Percentiles rank a stretch among this genome's conserved stretches.
phyloP scores from a whole-genome alignment of 2,888 invertebrate species.

The Agrilus biguttatus region DNA sequence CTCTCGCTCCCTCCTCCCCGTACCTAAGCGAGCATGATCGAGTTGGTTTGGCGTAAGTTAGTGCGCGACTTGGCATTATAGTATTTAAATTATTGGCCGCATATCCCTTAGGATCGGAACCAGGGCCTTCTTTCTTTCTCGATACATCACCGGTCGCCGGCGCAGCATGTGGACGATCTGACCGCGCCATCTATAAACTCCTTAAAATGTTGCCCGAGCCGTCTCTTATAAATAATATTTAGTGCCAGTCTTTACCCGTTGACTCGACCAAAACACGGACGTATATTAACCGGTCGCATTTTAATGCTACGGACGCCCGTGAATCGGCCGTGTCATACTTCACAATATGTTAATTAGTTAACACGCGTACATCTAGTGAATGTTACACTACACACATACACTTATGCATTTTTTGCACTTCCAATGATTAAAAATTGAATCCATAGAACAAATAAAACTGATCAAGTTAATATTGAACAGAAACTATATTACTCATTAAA shows the following conservation, averaged over 20 bases:
- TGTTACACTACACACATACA: too few relatives aligned
- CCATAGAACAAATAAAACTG: too few relatives aligned
- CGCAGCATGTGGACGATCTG: constrained; percentile 12
- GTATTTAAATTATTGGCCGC: constrained; percentile 17
- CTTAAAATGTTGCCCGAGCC: constrained; percentile 13
- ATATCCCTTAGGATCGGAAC: constrained; percentile 7
- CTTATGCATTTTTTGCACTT: too few relatives aligned
- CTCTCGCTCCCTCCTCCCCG: not conserved
- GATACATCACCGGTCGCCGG: constrained; percentile 14
- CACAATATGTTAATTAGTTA: too few relatives aligned
- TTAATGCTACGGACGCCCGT: too few relatives aligned
- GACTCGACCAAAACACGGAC: constrained; percentile 7
- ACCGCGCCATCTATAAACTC: constrained; percentile 11
- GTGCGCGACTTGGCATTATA: constrained; percentile 13
- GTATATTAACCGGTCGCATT: constrained; percentile 5
- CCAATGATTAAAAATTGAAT: too few relatives aligned
- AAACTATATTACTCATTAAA: too few relatives aligned
- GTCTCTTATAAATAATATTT: constrained; percentile 13
- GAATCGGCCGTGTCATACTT: too few relatives aligned
- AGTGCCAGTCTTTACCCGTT: constrained; percentile 9
- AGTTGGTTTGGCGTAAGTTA: constrained; percentile 12
- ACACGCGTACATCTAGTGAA: too few relatives aligned
- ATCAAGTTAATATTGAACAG: too few relatives aligned
- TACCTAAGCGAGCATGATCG: constrained; percentile 1
- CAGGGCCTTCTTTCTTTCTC: constrained; percentile 6